Conservation (phyloP, 2,888 invertebrate species). For the Andrena minutula region DNA sequence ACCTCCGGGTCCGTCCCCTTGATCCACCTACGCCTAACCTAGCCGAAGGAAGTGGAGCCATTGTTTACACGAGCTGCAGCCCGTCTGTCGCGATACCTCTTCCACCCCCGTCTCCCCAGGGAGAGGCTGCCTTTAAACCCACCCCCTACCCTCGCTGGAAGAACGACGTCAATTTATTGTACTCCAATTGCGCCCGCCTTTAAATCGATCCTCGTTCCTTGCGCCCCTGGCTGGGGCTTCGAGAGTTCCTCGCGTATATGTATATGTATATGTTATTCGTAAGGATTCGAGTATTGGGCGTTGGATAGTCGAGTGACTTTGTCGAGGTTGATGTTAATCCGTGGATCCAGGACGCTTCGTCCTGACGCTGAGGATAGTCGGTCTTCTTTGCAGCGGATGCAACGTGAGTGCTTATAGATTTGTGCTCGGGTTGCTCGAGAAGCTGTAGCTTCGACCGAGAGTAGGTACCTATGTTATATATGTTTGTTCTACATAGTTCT, state of each 20-base stretch:
- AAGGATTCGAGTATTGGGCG: no score
- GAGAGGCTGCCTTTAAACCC: constrained; percentile 67
- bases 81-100: constrained; percentile 80
- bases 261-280: not conserved
- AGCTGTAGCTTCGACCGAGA: no score
- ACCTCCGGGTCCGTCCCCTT: constrained; percentile 11
- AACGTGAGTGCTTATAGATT: no score
- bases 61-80: constrained; percentile 79
- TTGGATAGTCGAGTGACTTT: no score
- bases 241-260: not conserved
- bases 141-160: constrained; percentile 26
- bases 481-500: no score
- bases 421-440: no score
- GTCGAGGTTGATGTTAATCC: no score
- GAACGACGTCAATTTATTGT: constrained; percentile 64
- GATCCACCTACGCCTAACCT: constrained; percentile 69
- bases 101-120: constrained; percentile 57
- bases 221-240: not conserved
- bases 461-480: no score
- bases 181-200: constrained; percentile 45
- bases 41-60: constrained; percentile 75
- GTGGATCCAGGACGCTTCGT: no score
- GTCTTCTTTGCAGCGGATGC: no score
- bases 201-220: constrained; percentile 32
- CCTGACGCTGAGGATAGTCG: no score